Percentiles rank a stretch among this genome's conserved stretches.
These are phyloP conservation scores for Drosophila guanche DNA, from an alignment of 1,140 invertebrate species.

Conservation along the genomic window DNA sequence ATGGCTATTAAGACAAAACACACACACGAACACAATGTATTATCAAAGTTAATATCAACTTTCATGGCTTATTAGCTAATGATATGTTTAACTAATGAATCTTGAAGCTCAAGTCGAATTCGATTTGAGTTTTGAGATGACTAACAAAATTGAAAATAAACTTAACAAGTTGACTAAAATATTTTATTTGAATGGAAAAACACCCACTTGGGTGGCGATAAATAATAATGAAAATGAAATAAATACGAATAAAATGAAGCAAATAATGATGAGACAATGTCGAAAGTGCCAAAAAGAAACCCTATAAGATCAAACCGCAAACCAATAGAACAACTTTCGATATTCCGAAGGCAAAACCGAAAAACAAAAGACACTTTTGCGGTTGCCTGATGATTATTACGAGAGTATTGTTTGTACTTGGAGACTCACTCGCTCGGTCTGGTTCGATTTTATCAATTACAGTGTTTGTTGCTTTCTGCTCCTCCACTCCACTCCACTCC, in stretches of 20 bases:
- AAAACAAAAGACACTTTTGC: conserved; percentile 24
- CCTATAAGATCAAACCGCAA: conserved; percentile 15
- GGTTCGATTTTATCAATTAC: conserved; percentile 37
- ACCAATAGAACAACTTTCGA: conserved; percentile 18
- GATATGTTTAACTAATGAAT: conserved; percentile 61
- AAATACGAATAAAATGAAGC: not conserved
- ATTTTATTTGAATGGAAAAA: conserved; percentile 7
- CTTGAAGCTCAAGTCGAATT: conserved; percentile 22
- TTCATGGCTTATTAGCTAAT: conserved; percentile 61
- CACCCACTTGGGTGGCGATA: not conserved
- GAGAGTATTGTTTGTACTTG: conserved; percentile 5
- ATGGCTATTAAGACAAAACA: conserved; percentile 43
- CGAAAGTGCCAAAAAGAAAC: conserved; percentile 3
- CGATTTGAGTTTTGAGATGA: conserved; percentile 23
- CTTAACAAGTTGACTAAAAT: not conserved
- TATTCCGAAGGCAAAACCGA: conserved; percentile 8
- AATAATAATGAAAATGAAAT: conserved; percentile 9
- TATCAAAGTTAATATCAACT: conserved; percentile 57
- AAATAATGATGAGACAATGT: not conserved
- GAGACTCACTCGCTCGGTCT: conserved; percentile 3
- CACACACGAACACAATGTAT: conserved; percentile 27
- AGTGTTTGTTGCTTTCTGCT: conserved; percentile 16
- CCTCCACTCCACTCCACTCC: not conserved
- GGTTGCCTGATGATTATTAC: conserved; percentile 11
- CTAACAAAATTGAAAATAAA: conserved; percentile 33